These are phyloP conservation scores for Chrysaora quinquecirrha DNA, from an alignment of 30 jellyfish, hydroid and myxozoan species.

Conservation along the genomic window DNA sequence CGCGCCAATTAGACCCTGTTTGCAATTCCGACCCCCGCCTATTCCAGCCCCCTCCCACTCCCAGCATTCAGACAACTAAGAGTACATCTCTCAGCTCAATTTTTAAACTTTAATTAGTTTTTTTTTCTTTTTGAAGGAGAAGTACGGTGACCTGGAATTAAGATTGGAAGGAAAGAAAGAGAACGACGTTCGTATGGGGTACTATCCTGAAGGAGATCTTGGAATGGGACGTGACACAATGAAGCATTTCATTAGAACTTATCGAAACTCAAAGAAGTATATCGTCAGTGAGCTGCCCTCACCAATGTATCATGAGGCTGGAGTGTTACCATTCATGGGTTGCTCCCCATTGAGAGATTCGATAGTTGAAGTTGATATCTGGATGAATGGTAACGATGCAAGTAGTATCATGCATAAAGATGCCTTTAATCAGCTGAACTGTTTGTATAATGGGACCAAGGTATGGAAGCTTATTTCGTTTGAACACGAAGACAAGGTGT, in stretches of 20 bases:
- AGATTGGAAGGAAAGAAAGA: no score
- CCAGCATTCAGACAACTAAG: no score
- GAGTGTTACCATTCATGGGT: conserved; percentile 57
- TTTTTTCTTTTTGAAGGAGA: no score
- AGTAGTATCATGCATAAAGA: conserved; percentile 85
- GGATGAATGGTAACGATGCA: conserved; percentile 89
- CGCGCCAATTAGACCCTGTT: no score
- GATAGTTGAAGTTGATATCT: conserved; percentile 81
- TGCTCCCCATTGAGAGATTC: conserved; percentile 68
- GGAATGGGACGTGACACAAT: conserved; percentile 87
- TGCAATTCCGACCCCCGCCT: no score
- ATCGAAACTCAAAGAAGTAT: conserved; percentile 70
- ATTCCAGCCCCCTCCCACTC: no score
- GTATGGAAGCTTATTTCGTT: conserved; percentile 77
- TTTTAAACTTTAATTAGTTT: no score
- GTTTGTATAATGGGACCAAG: conserved; percentile 85
- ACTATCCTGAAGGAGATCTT: no score
- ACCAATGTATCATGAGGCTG: conserved; percentile 80
- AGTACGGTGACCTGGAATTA: no score
- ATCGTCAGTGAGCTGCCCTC: conserved; percentile 89
- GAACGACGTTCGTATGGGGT: no score
- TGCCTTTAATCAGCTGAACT: conserved; percentile 83
- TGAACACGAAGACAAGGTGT: conserved; percentile 46
- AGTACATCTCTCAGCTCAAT: no score
- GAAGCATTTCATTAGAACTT: conserved; percentile 66